Base-by-base conservation (phyloP, 2,888 invertebrate genomes). In the Eilema depressum region DNA sequence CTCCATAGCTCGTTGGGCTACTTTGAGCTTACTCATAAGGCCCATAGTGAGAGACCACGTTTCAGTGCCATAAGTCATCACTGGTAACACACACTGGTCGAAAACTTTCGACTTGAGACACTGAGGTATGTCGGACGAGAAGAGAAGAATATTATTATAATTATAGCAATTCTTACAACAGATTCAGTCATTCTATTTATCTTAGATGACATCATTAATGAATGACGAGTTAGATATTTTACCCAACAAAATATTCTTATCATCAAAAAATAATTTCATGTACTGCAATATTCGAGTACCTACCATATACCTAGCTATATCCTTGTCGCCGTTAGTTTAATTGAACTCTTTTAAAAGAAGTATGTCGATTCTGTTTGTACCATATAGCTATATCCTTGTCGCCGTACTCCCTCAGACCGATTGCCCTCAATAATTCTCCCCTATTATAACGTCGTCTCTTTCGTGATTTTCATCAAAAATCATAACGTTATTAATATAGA, bases 401-500 rank as follows among this genome's bases (percentile, higher is more conserved):
- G 7, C 74, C 68, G 78, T 75, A 78, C 81, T 70, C 73, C 78
- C 75, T 77, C 74, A 68, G 77, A 74, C 76, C 79, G 68, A 68
- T 75, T 82, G 83, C 81, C 84, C 78, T 78, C 77, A 81, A 84
- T 83, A 86, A 83, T 83, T 85, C 78, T 75, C 74, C 66, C 71
- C 71, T 77, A 85, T 85, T 87, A 85, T 79, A 75, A 79, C 78
- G 82, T 83, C 80, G 80, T 74, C 75, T 82, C 81, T 78, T 85
- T 80, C 72, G 78, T 72, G 77, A 79, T 80, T 83, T 84, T 80
- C 73, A 73, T 75, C 79, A 79, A 79, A 83, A 83, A 86, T 83
- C 80, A 77, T 68, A 77, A 73, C 80, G 83, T 84, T 84, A 85
- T 86, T 85, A 84, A 87, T 81, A 80, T 77, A 72, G 78, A 82